Evolutionary conservation across 2,797 vertebrate genomes (phyloP), one percentile per base, ranked within the genome.

Genomic region (Coregonus ussuriensis): DNA sequence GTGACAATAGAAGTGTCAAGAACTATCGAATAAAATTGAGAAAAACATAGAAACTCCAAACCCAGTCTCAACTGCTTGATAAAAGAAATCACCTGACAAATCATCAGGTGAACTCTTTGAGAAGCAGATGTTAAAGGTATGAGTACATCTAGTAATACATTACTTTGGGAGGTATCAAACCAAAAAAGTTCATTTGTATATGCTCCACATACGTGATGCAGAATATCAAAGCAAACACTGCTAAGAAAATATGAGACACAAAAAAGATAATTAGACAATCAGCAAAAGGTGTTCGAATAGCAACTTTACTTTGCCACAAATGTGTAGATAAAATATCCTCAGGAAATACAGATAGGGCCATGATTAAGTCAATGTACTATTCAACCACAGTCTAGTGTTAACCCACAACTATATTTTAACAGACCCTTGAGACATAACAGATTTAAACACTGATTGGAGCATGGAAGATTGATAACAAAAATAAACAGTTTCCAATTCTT

Each of bases 231-330:
- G 53, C 71, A 74, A 74, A 74, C 56, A 74, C 72, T 65, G n/a
- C 79, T 74, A 87, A 80, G 82, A 84, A 89, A 77, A 88, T 82
- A 72, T 80, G 82, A 89, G 86, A 90, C 88, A 88, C 85, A 88
- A 86, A 89, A 75, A 74, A 82, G 78, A 85, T 88, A 83, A 85
- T 87, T 86, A 90, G 88, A 88, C 85, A 84, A 89, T 79, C 85
- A 81, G 85, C 77, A 87, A 89, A 87, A 70, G 91, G 91, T 91
- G 91, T 92, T 88, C 82, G 75, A 18, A 54, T 54, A 72, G 53
- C 71, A 68, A 68, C 31, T 33, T 68, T 33, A 68, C 66, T 68
- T 68, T 37, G 66, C 66, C 65, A 67, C 66, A 67, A 67, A 67
- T 37, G 31, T 67, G 33, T 16, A 68, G 33, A 67, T 67, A 68